Evolutionary conservation across 2,888 invertebrate genomes (phyloP).

Genomic region (Silvanus unidentatus): DNA sequence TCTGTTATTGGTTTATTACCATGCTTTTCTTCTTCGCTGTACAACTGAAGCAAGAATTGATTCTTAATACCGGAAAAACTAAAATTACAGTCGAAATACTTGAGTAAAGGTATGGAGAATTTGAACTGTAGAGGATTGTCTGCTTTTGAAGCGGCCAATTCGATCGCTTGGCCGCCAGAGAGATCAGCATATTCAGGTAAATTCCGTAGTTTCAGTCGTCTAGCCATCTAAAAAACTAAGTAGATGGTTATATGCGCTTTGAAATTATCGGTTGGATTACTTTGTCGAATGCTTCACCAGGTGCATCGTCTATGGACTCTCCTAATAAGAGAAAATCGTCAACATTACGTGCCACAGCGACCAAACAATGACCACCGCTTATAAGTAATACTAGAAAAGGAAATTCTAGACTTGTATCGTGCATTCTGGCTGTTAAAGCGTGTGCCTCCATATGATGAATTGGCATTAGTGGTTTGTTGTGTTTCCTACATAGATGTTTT

Average conservation of each 20-base stretch:
- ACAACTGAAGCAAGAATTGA: slow-evolving; percentile 51
- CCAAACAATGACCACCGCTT: slow-evolving; percentile 89
- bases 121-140: slow-evolving; percentile 59
- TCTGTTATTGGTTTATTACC: background rate
- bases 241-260: no score
- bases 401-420: slow-evolving; percentile 61
- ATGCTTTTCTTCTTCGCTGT: slow-evolving; percentile 52
- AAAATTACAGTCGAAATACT: slow-evolving; percentile 76
- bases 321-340: slow-evolving; percentile 78
- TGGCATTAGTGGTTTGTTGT: slow-evolving; percentile 80
- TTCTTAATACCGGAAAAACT: slow-evolving; percentile 82
- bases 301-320: slow-evolving; percentile 74
- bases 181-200: slow-evolving; percentile 65
- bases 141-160: slow-evolving; percentile 66
- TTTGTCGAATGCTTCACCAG: slow-evolving; percentile 93
- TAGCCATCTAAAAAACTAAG: slow-evolving; percentile 54
- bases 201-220: slow-evolving; percentile 76
- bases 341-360: slow-evolving; percentile 67
- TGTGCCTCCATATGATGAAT: slow-evolving; percentile 99
- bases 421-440: slow-evolving; percentile 81
- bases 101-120: slow-evolving; percentile 61
- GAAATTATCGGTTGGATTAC: slow-evolving; percentile 47
- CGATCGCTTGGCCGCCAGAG: slow-evolving; percentile 82
- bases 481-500: slow-evolving; percentile 61
- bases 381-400: slow-evolving; percentile 86